Evolutionary conservation across 2,797 vertebrate species (phyloP), one percentile per base, ranked within the genome.

Genomic region (Clarias platycephalus): DNA sequence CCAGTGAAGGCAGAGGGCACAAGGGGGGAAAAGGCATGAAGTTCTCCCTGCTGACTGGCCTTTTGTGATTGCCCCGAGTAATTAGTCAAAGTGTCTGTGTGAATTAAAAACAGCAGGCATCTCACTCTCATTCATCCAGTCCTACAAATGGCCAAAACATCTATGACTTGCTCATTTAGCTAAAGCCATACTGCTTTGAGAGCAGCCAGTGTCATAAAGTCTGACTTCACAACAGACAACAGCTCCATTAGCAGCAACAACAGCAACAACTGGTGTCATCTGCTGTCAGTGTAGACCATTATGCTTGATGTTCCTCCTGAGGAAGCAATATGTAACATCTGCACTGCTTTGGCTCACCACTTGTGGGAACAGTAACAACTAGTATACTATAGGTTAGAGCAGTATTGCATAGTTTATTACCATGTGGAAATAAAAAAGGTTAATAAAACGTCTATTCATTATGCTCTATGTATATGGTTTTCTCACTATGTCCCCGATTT

Each of bases 21-120:
- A 26, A 53, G 78, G 63, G 24, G 49, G 60, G 76, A 28, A 37
- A 58, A 57, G 67, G 49, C 49, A 80, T 75, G 62, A 83, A 75
- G 84, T 82, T 74, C 15, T 78, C 83, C 85, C 71, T 71, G 75
- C 84, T 87, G 74, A 71, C 84, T 63, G 40, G 58, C 83, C 85
- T 83, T 82, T 84, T 83, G 81, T 85, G 83, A 81, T 86, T 63
- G 57, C 58, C 81, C 82, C 44, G 28, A 86, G 81, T 78, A 81
- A 81, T 88, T 82, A 85, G 81, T 87, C 78, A 81, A 85, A 72
- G 82, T 66, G 82, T 79, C 83, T 79, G 70, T 70, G 68, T 81
- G 64, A 63, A 85, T 84, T 83, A 70, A 83, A 87, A 81, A 76
- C 86, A 87, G 82, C 84, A 85, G 86, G 86, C 86, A 81, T 26